Evolutionary conservation across 2,113 vertebrate species (phyloP).

Genomic region (Axis porcinus): DNA sequence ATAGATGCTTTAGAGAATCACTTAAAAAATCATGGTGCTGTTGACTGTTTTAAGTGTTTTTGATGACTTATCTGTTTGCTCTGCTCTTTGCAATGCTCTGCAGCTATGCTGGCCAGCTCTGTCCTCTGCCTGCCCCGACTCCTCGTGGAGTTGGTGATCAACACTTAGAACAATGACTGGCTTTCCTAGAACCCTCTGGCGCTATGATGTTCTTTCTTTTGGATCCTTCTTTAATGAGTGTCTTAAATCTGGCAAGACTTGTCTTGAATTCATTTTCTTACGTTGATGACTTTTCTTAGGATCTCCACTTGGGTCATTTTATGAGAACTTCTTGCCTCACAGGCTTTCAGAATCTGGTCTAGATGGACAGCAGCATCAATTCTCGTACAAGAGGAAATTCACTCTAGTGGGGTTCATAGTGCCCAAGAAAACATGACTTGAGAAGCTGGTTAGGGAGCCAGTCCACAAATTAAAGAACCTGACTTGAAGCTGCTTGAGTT

Average conservation of each 20-base stretch:
- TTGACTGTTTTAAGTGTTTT: not conserved
- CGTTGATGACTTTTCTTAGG: not conserved
- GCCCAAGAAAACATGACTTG: not conserved
- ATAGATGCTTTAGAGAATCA: not conserved
- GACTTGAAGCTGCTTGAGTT: not conserved
- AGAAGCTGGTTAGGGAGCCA: not conserved
- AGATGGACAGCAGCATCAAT: not conserved
- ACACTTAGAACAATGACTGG: not conserved
- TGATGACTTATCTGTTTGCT: not conserved
- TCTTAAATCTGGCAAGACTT: not conserved
- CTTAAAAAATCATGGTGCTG: not conserved
- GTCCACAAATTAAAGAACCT: not conserved
- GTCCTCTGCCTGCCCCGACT: not conserved
- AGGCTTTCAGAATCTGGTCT: not conserved
- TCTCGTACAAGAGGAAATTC: not conserved
- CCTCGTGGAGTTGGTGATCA: not conserved
- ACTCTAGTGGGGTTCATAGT: not conserved
- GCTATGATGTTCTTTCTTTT: not conserved
- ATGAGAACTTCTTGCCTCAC: not conserved
- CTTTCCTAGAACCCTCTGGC: not conserved
- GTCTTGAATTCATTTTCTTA: not conserved
- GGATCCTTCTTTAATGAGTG: not conserved
- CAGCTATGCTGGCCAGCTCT: not conserved
- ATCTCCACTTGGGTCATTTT: not conserved
- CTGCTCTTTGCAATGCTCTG: rapidly evolving